A percentile compares a stretch with the other conserved stretches of the same genome.
phyloP scores from a whole-genome alignment of 2,113 vertebrate genomes.

The Maccullochella peelii region DNA sequence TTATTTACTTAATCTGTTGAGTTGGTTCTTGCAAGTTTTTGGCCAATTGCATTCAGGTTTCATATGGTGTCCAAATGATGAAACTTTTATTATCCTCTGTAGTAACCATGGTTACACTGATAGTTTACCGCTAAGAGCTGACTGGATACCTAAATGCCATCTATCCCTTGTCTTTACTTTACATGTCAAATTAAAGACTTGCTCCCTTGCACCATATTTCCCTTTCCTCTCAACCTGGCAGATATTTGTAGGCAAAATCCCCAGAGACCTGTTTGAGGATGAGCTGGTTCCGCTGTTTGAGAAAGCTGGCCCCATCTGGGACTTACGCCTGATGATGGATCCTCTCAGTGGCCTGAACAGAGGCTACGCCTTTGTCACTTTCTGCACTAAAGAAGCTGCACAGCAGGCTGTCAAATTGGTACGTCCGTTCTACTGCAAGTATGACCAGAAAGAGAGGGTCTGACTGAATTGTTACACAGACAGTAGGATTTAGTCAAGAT shows the following conservation, averaged over 20 bases:
- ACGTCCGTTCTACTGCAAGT: slow-evolving; percentile 64
- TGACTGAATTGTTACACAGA: neutral
- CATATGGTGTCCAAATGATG: slow-evolving; percentile 65
- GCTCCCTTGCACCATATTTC: slow-evolving; percentile 15
- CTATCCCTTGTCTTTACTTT: neutral
- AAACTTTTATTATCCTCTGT: slow-evolving; percentile 39
- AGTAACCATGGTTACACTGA: slow-evolving; percentile 74
- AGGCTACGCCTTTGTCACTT: slow-evolving; percentile 99
- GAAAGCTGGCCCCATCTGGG: slow-evolving; percentile 99
- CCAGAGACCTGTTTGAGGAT: slow-evolving; percentile 98
- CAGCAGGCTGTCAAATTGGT: slow-evolving; percentile 99
- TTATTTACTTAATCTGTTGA: neutral
- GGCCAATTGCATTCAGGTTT: neutral
- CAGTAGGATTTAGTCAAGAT: neutral
- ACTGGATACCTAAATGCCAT: slow-evolving; percentile 40
- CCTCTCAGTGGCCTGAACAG: slow-evolving; percentile 97
- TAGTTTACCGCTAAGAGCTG: slow-evolving; percentile 76
- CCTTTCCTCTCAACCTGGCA: slow-evolving; percentile 74
- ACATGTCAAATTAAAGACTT: neutral
- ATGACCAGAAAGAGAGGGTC: neutral
- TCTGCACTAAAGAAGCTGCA: slow-evolving; percentile 99
- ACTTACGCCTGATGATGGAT: slow-evolving; percentile 99
- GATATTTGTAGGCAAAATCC: slow-evolving; percentile 99
- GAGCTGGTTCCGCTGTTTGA: slow-evolving; percentile 99
- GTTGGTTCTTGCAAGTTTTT: neutral